phyloP scores from a whole-genome alignment of 2,888 invertebrate genomes.

The Hypercompe scribonia region DNA sequence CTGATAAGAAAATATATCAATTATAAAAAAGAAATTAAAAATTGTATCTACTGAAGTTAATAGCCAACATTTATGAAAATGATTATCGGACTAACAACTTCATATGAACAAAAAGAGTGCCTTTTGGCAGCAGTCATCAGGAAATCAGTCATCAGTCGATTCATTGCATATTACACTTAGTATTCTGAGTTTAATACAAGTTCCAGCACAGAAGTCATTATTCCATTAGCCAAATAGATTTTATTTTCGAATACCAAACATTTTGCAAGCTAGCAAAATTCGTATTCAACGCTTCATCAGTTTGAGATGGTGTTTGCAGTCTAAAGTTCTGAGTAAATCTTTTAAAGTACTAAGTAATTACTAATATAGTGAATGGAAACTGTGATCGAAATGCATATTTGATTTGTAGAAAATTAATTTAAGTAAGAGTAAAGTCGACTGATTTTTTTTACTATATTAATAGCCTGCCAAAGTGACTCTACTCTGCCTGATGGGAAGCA shows the following conservation, averaged over 20 bases:
- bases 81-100: too few relatives aligned
- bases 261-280: constrained; percentile 14
- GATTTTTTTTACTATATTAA: background rate
- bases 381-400: background rate
- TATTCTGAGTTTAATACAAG: too few relatives aligned
- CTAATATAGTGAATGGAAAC: background rate
- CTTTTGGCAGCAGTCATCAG: too few relatives aligned
- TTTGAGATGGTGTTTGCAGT: constrained; percentile 15
- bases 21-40: too few relatives aligned
- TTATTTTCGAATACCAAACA: constrained; percentile 16
- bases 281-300: constrained; percentile 22
- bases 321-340: constrained; percentile 7
- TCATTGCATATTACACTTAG: too few relatives aligned
- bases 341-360: background rate
- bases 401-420: background rate
- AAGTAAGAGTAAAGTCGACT: background rate
- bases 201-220: constrained; percentile 12
- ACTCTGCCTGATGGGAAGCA: too few relatives aligned
- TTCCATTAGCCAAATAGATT: constrained; percentile 24
- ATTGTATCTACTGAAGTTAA: too few relatives aligned
- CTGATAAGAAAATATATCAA: too few relatives aligned
- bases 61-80: too few relatives aligned
- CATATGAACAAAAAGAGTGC: too few relatives aligned
- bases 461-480: too few relatives aligned
- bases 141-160: too few relatives aligned